Percentiles rank a stretch among this genome's conserved stretches.
Conservation (phyloP, 1,140 invertebrate species). For the Drosophila kohkoa region DNA sequence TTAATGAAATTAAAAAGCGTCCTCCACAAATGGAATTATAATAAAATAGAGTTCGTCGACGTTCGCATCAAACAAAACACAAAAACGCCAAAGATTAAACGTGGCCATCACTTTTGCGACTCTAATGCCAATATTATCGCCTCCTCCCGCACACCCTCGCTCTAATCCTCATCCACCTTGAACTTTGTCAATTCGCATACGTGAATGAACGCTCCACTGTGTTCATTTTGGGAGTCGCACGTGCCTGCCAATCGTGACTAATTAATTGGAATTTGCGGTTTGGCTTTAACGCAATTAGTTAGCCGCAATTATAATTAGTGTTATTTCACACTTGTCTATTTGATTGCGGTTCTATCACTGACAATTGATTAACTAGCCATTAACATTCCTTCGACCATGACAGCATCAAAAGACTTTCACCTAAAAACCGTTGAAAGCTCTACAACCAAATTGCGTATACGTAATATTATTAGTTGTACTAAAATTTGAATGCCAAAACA, state of each 20-base stretch:
- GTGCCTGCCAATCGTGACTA: slow-evolving; percentile 52
- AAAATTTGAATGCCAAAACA: slow-evolving; percentile 39
- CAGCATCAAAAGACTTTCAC: background rate
- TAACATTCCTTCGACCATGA: slow-evolving; percentile 39
- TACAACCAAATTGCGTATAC: slow-evolving; percentile 15
- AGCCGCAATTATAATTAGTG: slow-evolving; percentile 74
- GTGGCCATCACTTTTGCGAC: background rate
- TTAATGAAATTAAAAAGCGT: slow-evolving; percentile 78
- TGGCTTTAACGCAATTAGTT: slow-evolving; percentile 66
- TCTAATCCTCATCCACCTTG: background rate
- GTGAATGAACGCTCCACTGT: background rate
- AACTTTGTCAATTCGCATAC: slow-evolving; percentile 6
- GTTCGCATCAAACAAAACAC: slow-evolving; percentile 17
- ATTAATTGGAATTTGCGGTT: slow-evolving; percentile 75
- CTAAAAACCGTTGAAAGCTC: background rate
- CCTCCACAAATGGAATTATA: slow-evolving; percentile 76
- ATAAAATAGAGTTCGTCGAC: slow-evolving; percentile 69
- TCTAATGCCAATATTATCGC: slow-evolving; percentile 8
- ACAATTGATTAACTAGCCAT: slow-evolving; percentile 56
- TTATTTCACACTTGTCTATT: slow-evolving; percentile 61
- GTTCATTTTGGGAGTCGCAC: background rate
- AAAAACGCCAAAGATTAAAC: slow-evolving; percentile 51
- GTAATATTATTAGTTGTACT: slow-evolving; percentile 2
- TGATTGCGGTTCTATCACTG: slow-evolving; percentile 34
- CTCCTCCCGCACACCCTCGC: background rate